phyloP scores from a whole-genome alignment of 2,888 invertebrate species.

The Drosophila yooni region DNA sequence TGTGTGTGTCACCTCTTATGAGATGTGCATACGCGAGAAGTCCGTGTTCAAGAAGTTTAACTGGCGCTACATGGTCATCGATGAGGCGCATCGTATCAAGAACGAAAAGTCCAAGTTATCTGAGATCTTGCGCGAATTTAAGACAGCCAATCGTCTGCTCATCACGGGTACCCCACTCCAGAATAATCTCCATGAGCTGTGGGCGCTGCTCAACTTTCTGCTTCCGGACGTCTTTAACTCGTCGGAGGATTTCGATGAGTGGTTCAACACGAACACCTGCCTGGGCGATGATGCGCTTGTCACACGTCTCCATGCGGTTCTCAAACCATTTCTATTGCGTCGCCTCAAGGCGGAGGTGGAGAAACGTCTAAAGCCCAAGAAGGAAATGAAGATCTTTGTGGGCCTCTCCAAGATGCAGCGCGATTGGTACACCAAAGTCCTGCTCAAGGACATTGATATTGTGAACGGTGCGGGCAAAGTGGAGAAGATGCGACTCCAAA shows the following conservation, averaged over 20 bases:
- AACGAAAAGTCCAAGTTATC: conserved; percentile 99
- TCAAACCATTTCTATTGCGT: conserved; percentile 97
- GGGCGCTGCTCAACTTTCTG: conserved; percentile 98
- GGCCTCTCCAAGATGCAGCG: conserved; percentile 99
- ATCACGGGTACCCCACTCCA: conserved; percentile 99
- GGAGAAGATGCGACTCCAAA: conserved; percentile 98
- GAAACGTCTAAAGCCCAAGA: conserved; percentile 97
- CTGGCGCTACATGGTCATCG: conserved; percentile 99
- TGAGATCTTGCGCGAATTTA: conserved; percentile 97
- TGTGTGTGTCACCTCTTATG: conserved; percentile 98
- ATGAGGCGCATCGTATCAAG: conserved; percentile 99
- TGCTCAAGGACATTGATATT: conserved; percentile 99
- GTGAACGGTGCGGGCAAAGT: conserved; percentile 98
- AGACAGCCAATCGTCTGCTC: conserved; percentile 96
- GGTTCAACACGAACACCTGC: conserved; percentile 98
- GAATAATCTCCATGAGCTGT: conserved; percentile 99
- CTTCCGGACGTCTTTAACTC: conserved; percentile 99
- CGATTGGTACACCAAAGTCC: conserved; percentile 99
- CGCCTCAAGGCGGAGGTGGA: conserved; percentile 99
- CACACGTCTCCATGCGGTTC: conserved; percentile 95
- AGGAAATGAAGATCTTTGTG: conserved; percentile 98
- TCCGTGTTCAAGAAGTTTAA: conserved; percentile 98
- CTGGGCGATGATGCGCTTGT: conserved; percentile 96
- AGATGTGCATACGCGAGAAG: conserved; percentile 99
- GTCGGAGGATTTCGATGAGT: conserved; percentile 98